Percentiles rank a stretch among this genome's conserved stretches.
Conservation (phyloP, 2,888 invertebrate genomes). For the Zelleria hepariella region DNA sequence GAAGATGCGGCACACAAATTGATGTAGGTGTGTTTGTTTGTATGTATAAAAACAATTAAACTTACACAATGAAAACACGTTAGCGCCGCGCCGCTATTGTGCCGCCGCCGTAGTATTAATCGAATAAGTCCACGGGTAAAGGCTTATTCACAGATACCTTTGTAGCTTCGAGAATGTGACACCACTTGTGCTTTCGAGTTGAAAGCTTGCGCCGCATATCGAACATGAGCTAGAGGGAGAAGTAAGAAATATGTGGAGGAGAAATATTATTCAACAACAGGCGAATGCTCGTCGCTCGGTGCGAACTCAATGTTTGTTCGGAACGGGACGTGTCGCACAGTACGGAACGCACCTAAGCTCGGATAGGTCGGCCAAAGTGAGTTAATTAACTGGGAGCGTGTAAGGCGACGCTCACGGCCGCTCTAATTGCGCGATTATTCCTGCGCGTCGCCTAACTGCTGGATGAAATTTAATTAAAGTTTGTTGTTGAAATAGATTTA, state of each 20-base stretch:
- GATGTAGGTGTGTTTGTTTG: neutral
- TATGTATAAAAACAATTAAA: conserved; percentile 50
- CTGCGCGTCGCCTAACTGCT: conserved; percentile 72
- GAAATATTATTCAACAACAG: no score
- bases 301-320: no score
- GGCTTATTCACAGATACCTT: neutral
- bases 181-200: neutral
- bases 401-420: conserved; percentile 71
- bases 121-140: conserved; percentile 33
- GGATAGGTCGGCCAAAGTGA: conserved; percentile 58
- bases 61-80: conserved; percentile 48
- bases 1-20: neutral
- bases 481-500: conserved; percentile 75
- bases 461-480: conserved; percentile 74
- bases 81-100: conserved; percentile 46
- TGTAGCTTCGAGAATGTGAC: neutral
- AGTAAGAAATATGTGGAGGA: no score
- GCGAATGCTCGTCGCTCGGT: neutral
- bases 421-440: conserved; percentile 73
- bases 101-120: conserved; percentile 43
- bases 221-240: neutral
- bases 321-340: neutral
- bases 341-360: conserved; percentile 3
- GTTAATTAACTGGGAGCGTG: conserved; percentile 71
- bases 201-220: neutral